A percentile compares a stretch with the other conserved stretches of the same genome.
Conservation (phyloP, 2,888 invertebrate species). For the Drosophila anceps region DNA sequence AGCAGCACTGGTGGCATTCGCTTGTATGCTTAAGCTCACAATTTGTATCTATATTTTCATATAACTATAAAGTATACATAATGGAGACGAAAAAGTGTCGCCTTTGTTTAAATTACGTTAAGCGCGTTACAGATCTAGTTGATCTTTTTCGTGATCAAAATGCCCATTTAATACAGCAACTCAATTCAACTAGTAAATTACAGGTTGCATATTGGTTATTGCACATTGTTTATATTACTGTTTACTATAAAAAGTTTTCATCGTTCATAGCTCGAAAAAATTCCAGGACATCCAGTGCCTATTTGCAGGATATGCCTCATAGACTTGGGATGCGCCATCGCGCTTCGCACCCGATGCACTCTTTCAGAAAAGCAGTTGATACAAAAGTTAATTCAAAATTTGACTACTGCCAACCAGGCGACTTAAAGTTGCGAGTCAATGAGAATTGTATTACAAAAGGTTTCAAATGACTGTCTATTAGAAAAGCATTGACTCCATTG, state of each 20-base stretch:
- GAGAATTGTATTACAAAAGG: neutral
- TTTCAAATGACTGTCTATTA: neutral
- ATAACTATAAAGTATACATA: neutral
- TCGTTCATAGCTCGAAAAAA: neutral
- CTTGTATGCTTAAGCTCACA: neutral
- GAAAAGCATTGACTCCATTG: neutral
- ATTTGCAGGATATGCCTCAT: constrained; percentile 43
- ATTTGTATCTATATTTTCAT: neutral
- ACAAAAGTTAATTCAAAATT: neutral
- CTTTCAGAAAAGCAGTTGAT: constrained; percentile 45
- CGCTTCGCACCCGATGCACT: constrained; percentile 57
- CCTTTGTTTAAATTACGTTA: constrained; percentile 29
- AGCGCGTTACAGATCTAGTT: neutral
- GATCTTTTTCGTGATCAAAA: constrained; percentile 42
- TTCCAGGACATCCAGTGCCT: constrained; percentile 18
- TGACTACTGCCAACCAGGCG: neutral
- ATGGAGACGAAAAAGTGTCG: constrained; percentile 26
- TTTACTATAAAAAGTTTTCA: neutral
- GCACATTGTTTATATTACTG: too few species aligned
- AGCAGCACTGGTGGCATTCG: neutral
- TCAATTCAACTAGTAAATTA: constrained; percentile 45
- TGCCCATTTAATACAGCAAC: constrained; percentile 33
- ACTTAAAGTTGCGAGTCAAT: neutral
- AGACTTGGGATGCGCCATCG: constrained; percentile 39
- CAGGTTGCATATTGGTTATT: constrained; percentile 28